phyloP scores from a whole-genome alignment of 2,113 vertebrate species.

The Hucho hucho region DNA sequence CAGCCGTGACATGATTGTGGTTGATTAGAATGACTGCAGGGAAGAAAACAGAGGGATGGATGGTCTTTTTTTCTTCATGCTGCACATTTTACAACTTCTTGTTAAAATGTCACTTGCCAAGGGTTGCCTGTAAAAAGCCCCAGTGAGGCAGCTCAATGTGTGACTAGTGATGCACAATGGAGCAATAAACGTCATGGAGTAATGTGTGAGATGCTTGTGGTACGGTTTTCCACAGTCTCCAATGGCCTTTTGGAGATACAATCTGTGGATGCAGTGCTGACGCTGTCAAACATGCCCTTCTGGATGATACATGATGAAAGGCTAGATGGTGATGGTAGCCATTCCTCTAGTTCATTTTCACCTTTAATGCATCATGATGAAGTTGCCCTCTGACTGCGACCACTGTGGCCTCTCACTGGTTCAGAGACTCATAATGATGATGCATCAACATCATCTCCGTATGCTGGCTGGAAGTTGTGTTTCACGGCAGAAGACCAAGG shows the following conservation, averaged over 20 bases:
- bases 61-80: conserved; percentile 34
- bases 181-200: conserved; percentile 51
- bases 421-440: conserved; percentile 37
- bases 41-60: conserved; percentile 26
- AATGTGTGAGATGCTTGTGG: conserved; percentile 30
- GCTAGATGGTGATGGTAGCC: too few relatives aligned
- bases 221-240: conserved; percentile 8
- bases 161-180: conserved; percentile 40
- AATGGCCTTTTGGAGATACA: conserved; percentile 25
- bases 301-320: too few relatives aligned
- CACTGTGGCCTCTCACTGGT: neutral
- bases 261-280: conserved; percentile 19
- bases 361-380: too few relatives aligned
- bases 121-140: conserved; percentile 46
- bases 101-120: conserved; percentile 62
- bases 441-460: conserved; percentile 41
- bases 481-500: conserved; percentile 47
- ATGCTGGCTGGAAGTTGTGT: conserved; percentile 51
- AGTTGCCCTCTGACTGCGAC: neutral
- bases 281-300: too few relatives aligned
- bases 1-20: conserved; percentile 61
- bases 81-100: conserved; percentile 60
- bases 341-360: too few relatives aligned
- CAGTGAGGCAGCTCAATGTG: conserved; percentile 30
- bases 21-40: conserved; percentile 52